These are phyloP conservation scores for Meloidogyne chitwoodi DNA, from an alignment of 1,140 invertebrate genomes.

Conservation along the genomic window DNA sequence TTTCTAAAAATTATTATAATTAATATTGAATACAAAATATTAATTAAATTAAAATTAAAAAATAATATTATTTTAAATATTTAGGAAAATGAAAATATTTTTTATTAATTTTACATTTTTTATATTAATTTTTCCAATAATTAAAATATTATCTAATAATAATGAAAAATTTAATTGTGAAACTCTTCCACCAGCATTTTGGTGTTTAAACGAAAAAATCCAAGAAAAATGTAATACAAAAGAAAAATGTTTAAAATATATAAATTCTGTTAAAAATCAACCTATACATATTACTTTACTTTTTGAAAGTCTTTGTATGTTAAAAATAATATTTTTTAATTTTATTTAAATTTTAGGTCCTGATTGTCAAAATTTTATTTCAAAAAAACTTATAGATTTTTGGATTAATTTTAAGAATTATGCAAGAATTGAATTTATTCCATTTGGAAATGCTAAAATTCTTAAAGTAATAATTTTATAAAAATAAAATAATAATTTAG, in stretches of 20 bases:
- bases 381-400: neutral
- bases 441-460: conserved; percentile 27
- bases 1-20: neutral
- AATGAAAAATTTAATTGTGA: conserved; percentile 7
- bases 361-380: conserved; percentile 23
- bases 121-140: neutral
- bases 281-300: conserved; percentile 22
- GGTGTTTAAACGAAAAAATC: conserved; percentile 26
- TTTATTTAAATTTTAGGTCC: neutral
- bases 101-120: neutral
- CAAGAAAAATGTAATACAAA: conserved; percentile 6
- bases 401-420: conserved; percentile 6
- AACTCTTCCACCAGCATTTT: conserved; percentile 21
- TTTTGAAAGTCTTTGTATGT: conserved; percentile 23
- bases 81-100: neutral
- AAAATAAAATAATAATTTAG: neutral
- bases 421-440: conserved; percentile 21
- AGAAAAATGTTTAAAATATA: conserved; percentile 3
- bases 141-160: neutral
- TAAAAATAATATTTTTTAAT: neutral
- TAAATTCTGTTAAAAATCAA: conserved; percentile 13
- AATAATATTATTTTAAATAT: neutral
- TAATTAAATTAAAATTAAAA: neutral
- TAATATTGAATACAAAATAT: neutral
- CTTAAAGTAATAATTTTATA: conserved; percentile 9